These are phyloP conservation scores for Pegoplata infirma DNA, from an alignment of 2,888 invertebrate species.

Conservation along the genomic window DNA sequence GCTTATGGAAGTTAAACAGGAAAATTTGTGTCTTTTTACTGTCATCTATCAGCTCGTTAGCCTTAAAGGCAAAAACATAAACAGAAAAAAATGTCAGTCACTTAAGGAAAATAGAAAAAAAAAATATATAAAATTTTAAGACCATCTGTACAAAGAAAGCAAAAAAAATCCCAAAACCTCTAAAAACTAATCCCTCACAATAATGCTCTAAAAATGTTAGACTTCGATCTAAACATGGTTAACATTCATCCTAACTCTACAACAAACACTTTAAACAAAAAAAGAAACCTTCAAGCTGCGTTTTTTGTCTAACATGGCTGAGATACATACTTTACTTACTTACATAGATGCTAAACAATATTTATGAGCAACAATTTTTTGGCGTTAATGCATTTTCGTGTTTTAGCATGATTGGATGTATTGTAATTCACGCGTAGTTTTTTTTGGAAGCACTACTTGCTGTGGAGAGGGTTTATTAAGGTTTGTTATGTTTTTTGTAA, in stretches of 20 bases:
- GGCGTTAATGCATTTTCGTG: constrained; percentile 78
- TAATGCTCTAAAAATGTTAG: constrained; percentile 53
- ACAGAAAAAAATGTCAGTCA: constrained; percentile 50
- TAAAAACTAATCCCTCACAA: constrained; percentile 54
- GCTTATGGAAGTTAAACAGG: constrained; percentile 60
- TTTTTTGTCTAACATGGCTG: neutral
- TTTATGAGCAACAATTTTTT: constrained; percentile 78
- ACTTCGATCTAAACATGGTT: constrained; percentile 29
- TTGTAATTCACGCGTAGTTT: constrained; percentile 73
- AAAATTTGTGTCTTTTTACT: constrained; percentile 62
- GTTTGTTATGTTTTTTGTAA: no score
- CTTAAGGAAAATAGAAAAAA: constrained; percentile 33
- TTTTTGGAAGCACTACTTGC: no score
- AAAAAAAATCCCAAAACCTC: neutral
- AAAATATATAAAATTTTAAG: constrained; percentile 26
- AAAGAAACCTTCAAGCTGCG: constrained; percentile 40
- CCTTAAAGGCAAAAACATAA: constrained; percentile 53
- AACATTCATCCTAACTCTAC: neutral
- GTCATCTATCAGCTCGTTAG: constrained; percentile 63
- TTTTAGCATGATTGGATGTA: constrained; percentile 75
- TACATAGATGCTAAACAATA: constrained; percentile 67
- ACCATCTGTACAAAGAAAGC: constrained; percentile 35
- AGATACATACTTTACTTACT: neutral
- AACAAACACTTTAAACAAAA: constrained; percentile 24
- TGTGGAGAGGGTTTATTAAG: no score